Conservation (phyloP, 2,797 vertebrate genomes). For the Anabas testudineus region DNA sequence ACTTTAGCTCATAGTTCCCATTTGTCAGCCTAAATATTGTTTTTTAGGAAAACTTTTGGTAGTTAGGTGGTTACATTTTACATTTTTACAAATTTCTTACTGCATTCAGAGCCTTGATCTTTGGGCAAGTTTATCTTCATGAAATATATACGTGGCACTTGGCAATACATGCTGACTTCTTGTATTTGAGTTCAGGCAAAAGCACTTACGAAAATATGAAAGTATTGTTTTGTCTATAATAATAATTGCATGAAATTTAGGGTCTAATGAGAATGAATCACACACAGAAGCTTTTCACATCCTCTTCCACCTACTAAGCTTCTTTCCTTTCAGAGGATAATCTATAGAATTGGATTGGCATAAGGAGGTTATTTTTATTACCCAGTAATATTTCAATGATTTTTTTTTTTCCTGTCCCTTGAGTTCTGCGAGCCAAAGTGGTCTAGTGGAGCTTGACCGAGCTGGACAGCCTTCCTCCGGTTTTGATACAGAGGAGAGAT, state of each 20-base stretch:
- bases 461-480: slow-evolving; percentile 78
- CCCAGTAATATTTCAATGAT: slow-evolving; percentile 77
- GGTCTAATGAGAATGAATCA: slow-evolving; percentile 51
- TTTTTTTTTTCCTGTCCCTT: slow-evolving; percentile 3
- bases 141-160: too few species aligned
- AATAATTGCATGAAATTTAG: slow-evolving; percentile 38
- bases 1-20: slow-evolving; percentile 11
- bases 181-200: slow-evolving; percentile 6
- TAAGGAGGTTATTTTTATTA: slow-evolving; percentile 83
- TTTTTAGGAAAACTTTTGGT: slow-evolving; percentile 2
- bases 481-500: slow-evolving; percentile 77
- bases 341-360: slow-evolving; percentile 79
- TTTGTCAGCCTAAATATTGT: slow-evolving; percentile 7
- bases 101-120: slow-evolving; percentile 1
- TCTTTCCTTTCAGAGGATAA: slow-evolving; percentile 71
- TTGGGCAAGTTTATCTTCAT: not conserved
- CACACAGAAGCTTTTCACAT: slow-evolving; percentile 44
- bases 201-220: slow-evolving; percentile 22
- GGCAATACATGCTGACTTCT: too few species aligned
- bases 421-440: slow-evolving; percentile 72
- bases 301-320: slow-evolving; percentile 26
- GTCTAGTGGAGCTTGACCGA: slow-evolving; percentile 78
- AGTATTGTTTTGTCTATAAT: slow-evolving; percentile 35
- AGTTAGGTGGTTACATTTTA: too few species aligned
- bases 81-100: not conserved